Evolutionary conservation across 2,113 vertebrate genomes (phyloP).

Genomic region (Chionodraco myersi): DNA sequence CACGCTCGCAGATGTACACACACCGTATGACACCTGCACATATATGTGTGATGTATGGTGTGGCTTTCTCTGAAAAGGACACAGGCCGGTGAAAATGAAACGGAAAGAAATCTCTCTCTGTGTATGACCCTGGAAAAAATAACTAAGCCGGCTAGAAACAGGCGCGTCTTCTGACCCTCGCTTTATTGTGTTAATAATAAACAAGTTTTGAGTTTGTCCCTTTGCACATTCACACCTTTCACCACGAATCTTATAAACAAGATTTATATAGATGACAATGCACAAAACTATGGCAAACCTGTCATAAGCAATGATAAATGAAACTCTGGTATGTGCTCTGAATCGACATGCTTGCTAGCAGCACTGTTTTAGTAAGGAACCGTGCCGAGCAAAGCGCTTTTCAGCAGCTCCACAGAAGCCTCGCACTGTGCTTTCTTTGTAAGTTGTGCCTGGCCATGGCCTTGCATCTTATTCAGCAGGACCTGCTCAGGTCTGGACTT

Average conservation of each 20-base stretch:
- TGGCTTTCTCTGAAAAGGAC: slow-evolving; percentile 62
- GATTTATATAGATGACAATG: background rate
- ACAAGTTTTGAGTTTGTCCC: slow-evolving; percentile 24
- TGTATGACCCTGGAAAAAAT: slow-evolving; percentile 63
- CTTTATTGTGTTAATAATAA: slow-evolving; percentile 29
- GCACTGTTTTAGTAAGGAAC: slow-evolving; percentile 9
- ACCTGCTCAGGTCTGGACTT: slow-evolving; percentile 62
- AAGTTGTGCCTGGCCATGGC: slow-evolving; percentile 49
- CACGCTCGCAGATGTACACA: slow-evolving; percentile 56
- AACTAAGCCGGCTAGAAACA: slow-evolving; percentile 29
- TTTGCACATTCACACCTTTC: slow-evolving; percentile 1
- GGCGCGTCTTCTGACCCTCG: slow-evolving; percentile 24
- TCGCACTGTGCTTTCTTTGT: slow-evolving; percentile 49
- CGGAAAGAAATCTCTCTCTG: slow-evolving; percentile 39
- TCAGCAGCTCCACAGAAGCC: slow-evolving; percentile 46
- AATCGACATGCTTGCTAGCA: slow-evolving; percentile 34
- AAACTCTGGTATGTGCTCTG: slow-evolving; percentile 10
- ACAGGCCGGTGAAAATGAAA: slow-evolving; percentile 69
- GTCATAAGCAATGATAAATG: slow-evolving; percentile 1
- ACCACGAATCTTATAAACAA: background rate
- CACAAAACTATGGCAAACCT: slow-evolving; percentile 7
- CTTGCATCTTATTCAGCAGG: slow-evolving; percentile 67
- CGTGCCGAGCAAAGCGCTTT: slow-evolving; percentile 37
- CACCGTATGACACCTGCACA: slow-evolving; percentile 61
- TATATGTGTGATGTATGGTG: slow-evolving; percentile 67